Percentiles rank a stretch among this genome's conserved stretches.
These are phyloP conservation scores for Pongo pygmaeus DNA, from an alignment of 2,113 vertebrate genomes.

Conservation along the genomic window DNA sequence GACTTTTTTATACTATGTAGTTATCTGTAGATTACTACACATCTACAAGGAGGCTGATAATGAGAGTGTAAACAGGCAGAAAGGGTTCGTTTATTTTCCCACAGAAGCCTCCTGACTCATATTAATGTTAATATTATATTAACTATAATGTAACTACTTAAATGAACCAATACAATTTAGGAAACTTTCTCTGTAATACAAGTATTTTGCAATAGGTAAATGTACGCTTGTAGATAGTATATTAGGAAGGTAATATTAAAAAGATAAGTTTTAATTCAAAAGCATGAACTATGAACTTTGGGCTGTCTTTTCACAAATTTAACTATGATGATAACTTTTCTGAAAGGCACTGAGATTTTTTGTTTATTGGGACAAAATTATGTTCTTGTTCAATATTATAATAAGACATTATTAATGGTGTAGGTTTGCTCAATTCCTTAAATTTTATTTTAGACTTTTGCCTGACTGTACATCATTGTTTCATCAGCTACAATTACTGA, in stretches of 20 bases:
- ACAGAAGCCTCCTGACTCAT: neutral
- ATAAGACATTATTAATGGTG: neutral
- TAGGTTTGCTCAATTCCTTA: neutral
- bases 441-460: neutral
- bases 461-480: neutral
- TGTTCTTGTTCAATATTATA: neutral
- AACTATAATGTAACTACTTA: neutral
- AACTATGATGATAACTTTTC: neutral
- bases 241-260: neutral
- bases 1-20: neutral
- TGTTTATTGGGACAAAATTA: neutral
- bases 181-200: neutral
- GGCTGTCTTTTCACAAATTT: neutral
- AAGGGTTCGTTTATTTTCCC: neutral
- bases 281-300: neutral
- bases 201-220: neutral
- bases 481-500: neutral
- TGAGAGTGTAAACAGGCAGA: neutral
- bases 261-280: neutral
- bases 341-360: neutral
- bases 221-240: neutral
- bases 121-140: neutral
- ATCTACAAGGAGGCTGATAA: neutral
- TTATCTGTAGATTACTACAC: neutral
- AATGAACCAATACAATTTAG: neutral